Evolutionary conservation across 2,797 vertebrate genomes (phyloP).

Genomic region (Cheirogaleus major): DNA sequence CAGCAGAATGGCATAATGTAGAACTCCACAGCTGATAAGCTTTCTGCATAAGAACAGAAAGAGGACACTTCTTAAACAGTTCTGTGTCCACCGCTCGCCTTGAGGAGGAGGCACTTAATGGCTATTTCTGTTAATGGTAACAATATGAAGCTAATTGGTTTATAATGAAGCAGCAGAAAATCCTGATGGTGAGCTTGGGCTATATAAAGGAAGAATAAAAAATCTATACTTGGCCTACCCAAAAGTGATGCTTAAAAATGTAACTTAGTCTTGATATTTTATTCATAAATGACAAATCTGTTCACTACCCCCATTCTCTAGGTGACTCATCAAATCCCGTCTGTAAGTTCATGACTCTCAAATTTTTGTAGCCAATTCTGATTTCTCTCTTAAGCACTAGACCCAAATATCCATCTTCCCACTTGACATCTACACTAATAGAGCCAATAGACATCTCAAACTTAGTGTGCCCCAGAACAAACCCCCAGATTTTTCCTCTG

Average conservation of each 20-base stretch:
- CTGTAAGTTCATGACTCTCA: neutral
- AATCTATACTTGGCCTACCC: neutral
- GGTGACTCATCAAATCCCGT: neutral
- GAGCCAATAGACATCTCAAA: neutral
- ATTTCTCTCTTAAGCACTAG: neutral
- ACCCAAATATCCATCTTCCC: neutral
- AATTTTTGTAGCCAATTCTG: neutral
- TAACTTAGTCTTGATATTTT: conserved; percentile 30
- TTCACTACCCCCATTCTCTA: neutral
- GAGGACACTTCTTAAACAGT: conserved; percentile 41
- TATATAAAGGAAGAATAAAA: conserved; percentile 29
- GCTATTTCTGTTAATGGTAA: conserved; percentile 57
- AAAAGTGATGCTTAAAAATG: conserved; percentile 16
- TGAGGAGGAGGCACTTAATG: conserved; percentile 45
- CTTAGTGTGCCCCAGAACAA: neutral
- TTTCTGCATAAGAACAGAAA: conserved; percentile 49
- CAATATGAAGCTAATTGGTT: conserved; percentile 57
- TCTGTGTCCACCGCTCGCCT: conserved; percentile 9
- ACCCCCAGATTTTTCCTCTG: neutral
- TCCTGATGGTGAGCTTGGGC: neutral
- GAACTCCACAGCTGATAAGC: conserved; percentile 41
- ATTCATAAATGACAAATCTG: conserved; percentile 6
- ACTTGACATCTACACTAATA: neutral
- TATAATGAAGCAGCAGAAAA: conserved; percentile 64
- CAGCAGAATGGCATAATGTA: conserved; percentile 30